phyloP scores from a whole-genome alignment of 2,113 vertebrate genomes.

The Campylomormyrus tamandua region DNA sequence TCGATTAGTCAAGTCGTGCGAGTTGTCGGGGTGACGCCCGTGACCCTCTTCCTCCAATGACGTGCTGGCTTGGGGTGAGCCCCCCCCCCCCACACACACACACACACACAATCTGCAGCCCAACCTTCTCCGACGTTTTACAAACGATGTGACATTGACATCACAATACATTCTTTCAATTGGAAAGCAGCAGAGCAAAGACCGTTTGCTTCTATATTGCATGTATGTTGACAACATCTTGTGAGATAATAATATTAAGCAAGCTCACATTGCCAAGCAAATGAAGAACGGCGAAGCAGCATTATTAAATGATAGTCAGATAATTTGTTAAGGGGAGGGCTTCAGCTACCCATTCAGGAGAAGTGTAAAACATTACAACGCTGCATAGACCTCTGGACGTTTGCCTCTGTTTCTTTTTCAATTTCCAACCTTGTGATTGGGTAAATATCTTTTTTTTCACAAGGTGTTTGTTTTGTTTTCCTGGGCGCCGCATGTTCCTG shows the following conservation, averaged over 20 bases:
- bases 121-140: neutral
- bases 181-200: constrained; percentile 40
- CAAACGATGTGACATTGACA: neutral
- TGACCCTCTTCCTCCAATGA: neutral
- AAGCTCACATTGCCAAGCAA: constrained; percentile 11
- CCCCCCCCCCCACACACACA: no score
- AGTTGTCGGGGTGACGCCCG: neutral
- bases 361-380: neutral
- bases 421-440: neutral
- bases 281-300: neutral
- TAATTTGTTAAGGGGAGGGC: neutral
- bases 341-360: neutral
- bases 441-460: neutral
- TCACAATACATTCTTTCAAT: neutral
- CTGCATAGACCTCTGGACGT: neutral
- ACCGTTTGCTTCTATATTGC: constrained; percentile 19
- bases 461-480: neutral
- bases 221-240: constrained; percentile 5
- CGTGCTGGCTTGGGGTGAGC: neutral
- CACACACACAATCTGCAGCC: neutral
- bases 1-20: neutral
- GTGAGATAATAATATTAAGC: constrained; percentile 7
- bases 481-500: neutral
- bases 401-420: neutral
- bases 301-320: constrained; percentile 10